Conservation (phyloP, 2,888 invertebrate genomes). For the Criorhina ranunculi region DNA sequence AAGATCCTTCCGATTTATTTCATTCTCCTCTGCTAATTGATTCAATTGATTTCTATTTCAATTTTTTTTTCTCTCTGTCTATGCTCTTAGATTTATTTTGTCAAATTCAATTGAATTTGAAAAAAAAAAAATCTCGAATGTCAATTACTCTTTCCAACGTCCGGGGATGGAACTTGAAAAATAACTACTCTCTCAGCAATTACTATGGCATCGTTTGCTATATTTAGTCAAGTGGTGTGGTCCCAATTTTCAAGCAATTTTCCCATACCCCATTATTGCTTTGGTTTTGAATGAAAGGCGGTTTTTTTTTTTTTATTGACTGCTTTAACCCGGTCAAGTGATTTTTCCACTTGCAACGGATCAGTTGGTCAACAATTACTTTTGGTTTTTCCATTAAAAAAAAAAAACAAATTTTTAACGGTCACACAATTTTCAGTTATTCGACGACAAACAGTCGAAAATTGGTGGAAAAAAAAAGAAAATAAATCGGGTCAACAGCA, state of each 20-base stretch:
- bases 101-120: constrained; percentile 13
- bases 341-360: not conserved
- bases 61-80: constrained; percentile 3
- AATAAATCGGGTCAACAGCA: constrained; percentile 26
- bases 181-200: constrained; percentile 7
- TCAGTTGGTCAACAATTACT: not conserved
- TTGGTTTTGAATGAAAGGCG: not conserved
- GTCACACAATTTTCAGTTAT: constrained; percentile 8
- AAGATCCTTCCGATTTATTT: constrained; percentile 33
- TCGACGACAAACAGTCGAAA: not conserved
- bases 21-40: constrained; percentile 54
- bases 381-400: not conserved
- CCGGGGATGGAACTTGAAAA: not conserved
- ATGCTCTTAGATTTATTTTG: constrained; percentile 14
- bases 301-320: not conserved
- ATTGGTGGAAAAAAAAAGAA: not conserved
- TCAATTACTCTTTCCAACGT: constrained; percentile 36
- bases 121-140: constrained; percentile 16
- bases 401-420: constrained; percentile 14
- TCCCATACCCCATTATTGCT: too few species aligned
- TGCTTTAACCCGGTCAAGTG: constrained; percentile 16
- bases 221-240: constrained; percentile 1
- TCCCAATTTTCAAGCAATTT: not conserved
- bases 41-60: constrained; percentile 65
- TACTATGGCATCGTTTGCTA: not conserved